Base-by-base conservation (phyloP, 1,140 invertebrate genomes). In the Prorops nasuta region DNA sequence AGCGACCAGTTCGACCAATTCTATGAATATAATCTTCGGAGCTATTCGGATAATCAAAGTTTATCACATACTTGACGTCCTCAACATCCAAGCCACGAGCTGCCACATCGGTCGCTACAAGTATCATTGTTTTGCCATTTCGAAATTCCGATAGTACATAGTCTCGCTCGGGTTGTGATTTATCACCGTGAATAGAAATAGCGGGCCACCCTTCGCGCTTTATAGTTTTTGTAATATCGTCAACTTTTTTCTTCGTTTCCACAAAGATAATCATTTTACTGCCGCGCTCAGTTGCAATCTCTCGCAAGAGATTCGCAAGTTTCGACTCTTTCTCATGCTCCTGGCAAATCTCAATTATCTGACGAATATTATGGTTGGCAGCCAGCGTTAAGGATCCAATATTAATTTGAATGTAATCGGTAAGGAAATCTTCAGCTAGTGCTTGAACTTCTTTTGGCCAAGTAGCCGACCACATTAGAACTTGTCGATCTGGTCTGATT, bases 1-100 rank as follows among this genome's bases (percentile, higher is more conserved):
- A 94, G 46, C 98, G 85, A 20, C 92, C 96, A 21, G 94, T 96
- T 58, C 94, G 86, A 63, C 96, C 97, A 79, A 99, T 99, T 64
- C 97, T 84, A 76, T 99, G 97, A 55, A 99, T 94, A 77, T 99
- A 99, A 79, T 99, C 98, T 78, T 99, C 97, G 21, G 93, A 95
- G 44, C 92, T 94, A 67, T 94, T 96, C 0, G 98, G 97, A 78
- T 98, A 99, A 80, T 99, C 97, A 72, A 89, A 98, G 72, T 99
- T 99, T 42, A 99, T 94, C 4, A 99, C 98, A 81, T 92, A 98
- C 73, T 98, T 98, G 21, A 99, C 94, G 77, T 99, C 97, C 72
- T 97, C 94, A 6, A 99, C 96, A 84, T 97, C 97, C 61, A 99
- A 80, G 34, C 98, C 98, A 55, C 98, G 85, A 9, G 97, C 96